Base-by-base conservation (phyloP, 1,140 invertebrate genomes). In the Acromyrmex echinatior region DNA sequence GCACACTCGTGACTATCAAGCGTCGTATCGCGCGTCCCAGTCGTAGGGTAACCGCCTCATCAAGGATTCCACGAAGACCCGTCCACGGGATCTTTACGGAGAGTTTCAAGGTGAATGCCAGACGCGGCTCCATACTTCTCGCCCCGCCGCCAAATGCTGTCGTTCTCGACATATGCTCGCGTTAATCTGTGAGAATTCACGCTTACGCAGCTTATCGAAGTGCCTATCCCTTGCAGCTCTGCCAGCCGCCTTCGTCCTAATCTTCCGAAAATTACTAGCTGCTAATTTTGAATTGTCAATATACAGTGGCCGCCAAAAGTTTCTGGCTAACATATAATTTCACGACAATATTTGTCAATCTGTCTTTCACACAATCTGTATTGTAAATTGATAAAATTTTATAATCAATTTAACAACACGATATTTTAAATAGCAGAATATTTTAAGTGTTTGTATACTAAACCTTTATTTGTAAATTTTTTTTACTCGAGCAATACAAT, bases 101-200 rank as follows among this genome's bases (percentile, higher is more conserved):
- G 28, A 76, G 70, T 62, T 84, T 76, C 80, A 84, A 76, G 80
- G 80, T 84, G 80, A 84, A 76, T 73, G 39, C 70, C 56, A 65
- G 39, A 76, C 70, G 18, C 7, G 70, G 39, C 49, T 14, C 12
- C 25, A 70, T 73, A 81, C 58, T 60, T 82, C 80, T 82, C 68
- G 58, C 39, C 39, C 21, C 39, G 68, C 51, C 56, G 18, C 53
- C 80, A 49, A 84, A 60, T 49, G 39, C 14, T 39, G 39, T 39
- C 80, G n/a, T 49, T 62, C 80, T 45, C 80, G 39, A 60, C 80
- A 74, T 51, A 31, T 76, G 80, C 39, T 74, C 70, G 53, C 68
- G 56, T 62, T 65, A 84, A 63, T 49, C 68, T 28, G 80, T 84
- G 80, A 84, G 45, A 84, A 74, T 84, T 84, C 80, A 84, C 80